phyloP scores from a whole-genome alignment of 1,140 invertebrate genomes.

The silkworm (Bombyx mori) region ASM3026992v2 NC_085110.1:14139501-14140000 shows the following conservation, averaged over 20 bases:
- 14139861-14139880: conserved; percentile 15
- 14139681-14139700: conserved; percentile 80
- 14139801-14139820: conserved; percentile 85
- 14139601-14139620: too few species aligned
- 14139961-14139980: too few species aligned
- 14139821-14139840: conserved; percentile 79
- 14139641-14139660: conserved; percentile 79
- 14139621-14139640: neutral
- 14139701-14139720: conserved; percentile 22
- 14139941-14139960: too few species aligned
- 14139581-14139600: too few species aligned
- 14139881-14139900: too few species aligned
- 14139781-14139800: conserved; percentile 81
- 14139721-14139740: conserved; percentile 26
- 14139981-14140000: too few species aligned
- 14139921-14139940: too few species aligned
- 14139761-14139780: conserved; percentile 72
- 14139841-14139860: conserved; percentile 76
- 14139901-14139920: too few species aligned
- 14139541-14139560: too few species aligned
- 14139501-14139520: too few species aligned
- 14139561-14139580: too few species aligned
- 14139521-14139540: too few species aligned
- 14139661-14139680: conserved; percentile 81
- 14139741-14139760: conserved; percentile 23